Base-by-base conservation (phyloP, 2,888 invertebrate species). In the Ectemnius lituratus region DNA sequence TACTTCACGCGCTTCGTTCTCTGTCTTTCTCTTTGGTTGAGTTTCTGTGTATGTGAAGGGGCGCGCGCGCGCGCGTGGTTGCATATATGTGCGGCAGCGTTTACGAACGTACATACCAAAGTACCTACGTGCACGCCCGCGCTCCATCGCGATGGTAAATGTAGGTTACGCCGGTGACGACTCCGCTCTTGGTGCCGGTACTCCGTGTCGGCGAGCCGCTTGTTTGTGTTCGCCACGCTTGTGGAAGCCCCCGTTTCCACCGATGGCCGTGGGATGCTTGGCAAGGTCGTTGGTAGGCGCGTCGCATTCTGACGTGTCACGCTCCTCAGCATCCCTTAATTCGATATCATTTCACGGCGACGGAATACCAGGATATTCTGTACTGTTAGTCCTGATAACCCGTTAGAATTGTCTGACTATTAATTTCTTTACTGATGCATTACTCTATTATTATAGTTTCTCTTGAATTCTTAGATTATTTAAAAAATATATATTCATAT, bases 81-180 rank as follows among this genome's bases (percentile, higher is more conserved):
- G 8, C 37, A 1, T 37, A 2, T 37, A 37, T 37, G 37, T 37
- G 37, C 11, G 37, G 62, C 70, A 74, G 23, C 49, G 20, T 27
- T 45, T 8, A 23, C 65, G 62, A 58, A 62, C 46, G 61, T 49
- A 68, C 47, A 64, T 49, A 47, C 16, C 58, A 46, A 57, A 16
- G 27, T 45, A 20, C 37, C 18, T 52, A 28, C 23, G 64, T 56
- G 45, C 47, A 16, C 46, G 56, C 45, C 49, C 13, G 46, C 64
- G 58, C 60, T 62, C 60, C 68, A 65, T 71, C 63, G 65, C 77
- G 72, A 69, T 79, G 73, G 81, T 80, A 81, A 84, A 86, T 87
- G 85, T 88, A 85, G 88, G 88, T 87, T 87, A 87, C 85, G 46
- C 73, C 77, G 79, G 82, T 84, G 84, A 82, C 83, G 81, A 83